Evolutionary conservation across 2,888 invertebrate species (phyloP).

Genomic region (Leptinotarsa peninsularis): DNA sequence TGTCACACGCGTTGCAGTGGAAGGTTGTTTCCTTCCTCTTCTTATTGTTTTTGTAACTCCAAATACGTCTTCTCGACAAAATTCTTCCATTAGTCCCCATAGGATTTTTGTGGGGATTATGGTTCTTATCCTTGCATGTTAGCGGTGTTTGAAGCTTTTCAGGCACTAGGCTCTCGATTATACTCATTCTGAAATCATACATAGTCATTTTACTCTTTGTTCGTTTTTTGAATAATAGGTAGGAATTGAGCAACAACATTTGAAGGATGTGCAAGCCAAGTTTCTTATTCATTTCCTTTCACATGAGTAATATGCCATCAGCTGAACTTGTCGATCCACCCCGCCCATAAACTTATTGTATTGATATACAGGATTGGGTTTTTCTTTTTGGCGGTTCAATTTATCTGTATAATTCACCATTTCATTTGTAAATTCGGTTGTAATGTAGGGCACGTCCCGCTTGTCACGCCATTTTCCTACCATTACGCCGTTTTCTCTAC

Average conservation of each 20-base stretch:
- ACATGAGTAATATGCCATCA: conserved; percentile 51
- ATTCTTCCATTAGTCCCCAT: conserved; percentile 16
- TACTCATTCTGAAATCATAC: conserved; percentile 22
- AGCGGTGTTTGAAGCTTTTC: conserved; percentile 16
- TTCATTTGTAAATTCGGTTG: conserved; percentile 49
- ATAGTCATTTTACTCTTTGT: conserved; percentile 9
- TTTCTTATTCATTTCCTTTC: conserved; percentile 46
- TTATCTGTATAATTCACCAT: conserved; percentile 43
- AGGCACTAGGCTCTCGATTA: conserved; percentile 30
- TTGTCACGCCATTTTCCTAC: conserved; percentile 57
- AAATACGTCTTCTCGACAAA: conserved; percentile 12
- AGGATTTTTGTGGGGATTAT: conserved; percentile 22
- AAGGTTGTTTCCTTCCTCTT: conserved; percentile 23
- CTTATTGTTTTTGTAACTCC: conserved; percentile 20
- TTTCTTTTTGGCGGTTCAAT: conserved; percentile 33
- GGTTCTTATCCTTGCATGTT: conserved; percentile 13
- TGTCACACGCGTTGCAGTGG: conserved; percentile 18
- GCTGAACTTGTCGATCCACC: conserved; percentile 51
- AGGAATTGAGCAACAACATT: conserved; percentile 35
- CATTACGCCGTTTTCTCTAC: conserved; percentile 46
- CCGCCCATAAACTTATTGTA: conserved; percentile 36
- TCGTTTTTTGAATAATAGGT: conserved; percentile 33
- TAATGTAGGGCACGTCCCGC: conserved; percentile 54
- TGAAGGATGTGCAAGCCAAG: conserved; percentile 42
- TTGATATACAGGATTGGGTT: conserved; percentile 30